A percentile compares a stretch with the other conserved stretches of the same genome.
These are phyloP conservation scores for Petrocephalus sullivani DNA, from an alignment of 2,797 vertebrate species.

Conservation along the genomic window DNA sequence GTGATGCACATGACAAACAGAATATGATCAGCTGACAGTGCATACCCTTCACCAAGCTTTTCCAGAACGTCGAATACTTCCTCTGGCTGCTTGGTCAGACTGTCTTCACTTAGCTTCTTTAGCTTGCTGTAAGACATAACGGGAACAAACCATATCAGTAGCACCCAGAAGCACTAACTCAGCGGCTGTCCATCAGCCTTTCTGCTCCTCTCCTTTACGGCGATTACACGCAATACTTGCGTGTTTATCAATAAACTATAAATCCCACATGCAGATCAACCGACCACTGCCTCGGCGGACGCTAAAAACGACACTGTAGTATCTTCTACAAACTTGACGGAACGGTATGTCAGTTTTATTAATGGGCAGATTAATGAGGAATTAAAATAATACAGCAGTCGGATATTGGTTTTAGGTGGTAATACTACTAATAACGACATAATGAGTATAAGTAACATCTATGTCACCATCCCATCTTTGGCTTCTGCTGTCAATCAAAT, in stretches of 20 bases:
- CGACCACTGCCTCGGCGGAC: background rate
- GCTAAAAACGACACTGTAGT: background rate
- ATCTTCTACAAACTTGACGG: background rate
- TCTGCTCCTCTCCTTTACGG: background rate
- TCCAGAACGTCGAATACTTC: slow-evolving; percentile 77
- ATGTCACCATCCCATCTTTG: background rate
- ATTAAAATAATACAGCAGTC: background rate
- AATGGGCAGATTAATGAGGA: background rate
- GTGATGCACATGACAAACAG: slow-evolving; percentile 17
- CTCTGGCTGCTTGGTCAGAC: slow-evolving; percentile 75
- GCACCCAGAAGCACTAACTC: background rate
- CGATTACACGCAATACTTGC: background rate
- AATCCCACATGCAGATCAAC: background rate
- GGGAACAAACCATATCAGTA: background rate
- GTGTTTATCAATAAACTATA: background rate
- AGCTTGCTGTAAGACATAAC: slow-evolving; percentile 58
- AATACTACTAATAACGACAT: background rate
- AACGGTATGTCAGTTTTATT: background rate
- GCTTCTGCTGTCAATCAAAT: background rate
- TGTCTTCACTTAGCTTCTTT: slow-evolving; percentile 77
- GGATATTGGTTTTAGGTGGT: background rate
- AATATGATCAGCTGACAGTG: slow-evolving; percentile 17
- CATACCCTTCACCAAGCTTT: slow-evolving; percentile 76
- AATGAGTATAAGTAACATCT: background rate
- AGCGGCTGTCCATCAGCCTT: background rate